Conservation (phyloP, 2,888 invertebrate species). For the Isotomurus palustris region DNA sequence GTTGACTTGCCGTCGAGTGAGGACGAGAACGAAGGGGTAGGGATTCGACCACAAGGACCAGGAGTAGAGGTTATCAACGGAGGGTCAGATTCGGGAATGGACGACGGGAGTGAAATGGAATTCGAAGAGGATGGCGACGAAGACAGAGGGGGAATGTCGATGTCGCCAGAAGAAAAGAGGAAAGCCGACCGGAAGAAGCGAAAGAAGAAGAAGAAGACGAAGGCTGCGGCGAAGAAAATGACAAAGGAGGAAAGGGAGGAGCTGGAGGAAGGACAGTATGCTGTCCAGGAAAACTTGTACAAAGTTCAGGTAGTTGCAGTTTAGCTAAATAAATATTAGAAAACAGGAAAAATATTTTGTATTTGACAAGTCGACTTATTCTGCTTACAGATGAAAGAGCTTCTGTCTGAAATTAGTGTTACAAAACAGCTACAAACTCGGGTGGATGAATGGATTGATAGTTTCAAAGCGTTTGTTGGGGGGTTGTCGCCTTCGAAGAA, state of each 20-base stretch:
- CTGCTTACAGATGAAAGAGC: constrained; percentile 32
- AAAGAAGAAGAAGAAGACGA: constrained; percentile 11
- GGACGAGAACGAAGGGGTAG: constrained; percentile 3
- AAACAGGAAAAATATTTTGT: not conserved
- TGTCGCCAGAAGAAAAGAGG: constrained; percentile 14
- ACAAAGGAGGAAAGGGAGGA: constrained; percentile 24
- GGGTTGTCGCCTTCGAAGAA: constrained; percentile 8
- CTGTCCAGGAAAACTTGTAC: constrained; percentile 33
- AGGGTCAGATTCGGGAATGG: not conserved
- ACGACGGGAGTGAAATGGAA: not conserved
- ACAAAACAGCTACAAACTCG: constrained; percentile 10
- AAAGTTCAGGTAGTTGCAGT: constrained; percentile 23
- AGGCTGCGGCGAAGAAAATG: constrained; percentile 9
- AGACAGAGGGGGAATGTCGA: constrained; percentile 12
- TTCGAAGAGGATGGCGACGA: constrained; percentile 1
- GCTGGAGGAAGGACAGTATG: constrained; percentile 26
- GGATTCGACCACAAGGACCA: constrained; percentile 6
- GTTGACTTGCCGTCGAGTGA: no score
- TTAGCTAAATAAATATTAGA: not conserved
- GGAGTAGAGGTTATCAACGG: not conserved
- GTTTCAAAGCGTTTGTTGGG: constrained; percentile 19
- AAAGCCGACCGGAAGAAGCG: constrained; percentile 11
- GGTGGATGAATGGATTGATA: constrained; percentile 28
- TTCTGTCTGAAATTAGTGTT: constrained; percentile 31
- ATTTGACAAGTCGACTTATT: not conserved